phyloP scores from a whole-genome alignment of 2,113 vertebrate species.

The Hemiprocne comata region DNA sequence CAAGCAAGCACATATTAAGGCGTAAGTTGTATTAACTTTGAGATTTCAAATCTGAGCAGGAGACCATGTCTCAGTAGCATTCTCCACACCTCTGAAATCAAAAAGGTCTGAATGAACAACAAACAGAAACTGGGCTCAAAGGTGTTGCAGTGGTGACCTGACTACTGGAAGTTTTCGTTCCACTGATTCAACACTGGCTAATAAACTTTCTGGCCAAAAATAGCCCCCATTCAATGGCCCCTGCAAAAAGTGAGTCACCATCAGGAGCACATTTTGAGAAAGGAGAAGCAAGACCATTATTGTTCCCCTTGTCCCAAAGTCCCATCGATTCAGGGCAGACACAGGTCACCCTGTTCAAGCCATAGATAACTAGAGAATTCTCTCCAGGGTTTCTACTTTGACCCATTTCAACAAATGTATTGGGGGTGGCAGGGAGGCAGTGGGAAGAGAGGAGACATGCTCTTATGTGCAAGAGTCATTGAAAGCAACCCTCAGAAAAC shows the following conservation, averaged over 20 bases:
- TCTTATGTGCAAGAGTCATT: neutral
- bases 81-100: conserved; percentile 8
- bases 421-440: neutral
- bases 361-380: neutral
- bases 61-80: neutral
- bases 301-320: neutral
- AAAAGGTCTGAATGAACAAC: conserved; percentile 24
- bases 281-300: neutral
- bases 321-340: neutral
- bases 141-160: neutral
- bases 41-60: neutral
- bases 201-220: conserved; percentile 12
- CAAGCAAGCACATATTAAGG: neutral
- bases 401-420: neutral
- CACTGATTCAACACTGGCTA: neutral
- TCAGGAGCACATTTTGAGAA: neutral
- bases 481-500: conserved; percentile 24
- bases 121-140: neutral
- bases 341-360: neutral
- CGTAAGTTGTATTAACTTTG: neutral
- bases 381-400: neutral
- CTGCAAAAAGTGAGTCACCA: neutral
- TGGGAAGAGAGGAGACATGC: neutral
- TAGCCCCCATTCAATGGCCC: neutral
- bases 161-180: neutral